phyloP scores from a whole-genome alignment of 1,140 invertebrate genomes.

The Ostrea edulis region DNA sequence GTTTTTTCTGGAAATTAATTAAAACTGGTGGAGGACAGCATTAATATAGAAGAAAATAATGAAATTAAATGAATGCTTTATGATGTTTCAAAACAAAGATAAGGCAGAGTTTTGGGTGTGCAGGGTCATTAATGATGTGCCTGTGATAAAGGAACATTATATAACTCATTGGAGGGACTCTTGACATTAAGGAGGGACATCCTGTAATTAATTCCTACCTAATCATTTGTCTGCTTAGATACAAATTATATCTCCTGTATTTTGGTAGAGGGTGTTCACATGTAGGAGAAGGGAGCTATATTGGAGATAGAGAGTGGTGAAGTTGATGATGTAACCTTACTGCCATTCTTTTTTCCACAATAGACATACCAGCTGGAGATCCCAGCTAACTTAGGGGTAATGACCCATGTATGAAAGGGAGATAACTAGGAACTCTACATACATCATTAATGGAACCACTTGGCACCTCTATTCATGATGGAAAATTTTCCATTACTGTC shows the following conservation, averaged over 20 bases:
- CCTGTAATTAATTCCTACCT: constrained; percentile 11
- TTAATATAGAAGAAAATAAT: neutral
- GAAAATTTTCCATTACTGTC: constrained; percentile 32
- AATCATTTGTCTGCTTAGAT: neutral
- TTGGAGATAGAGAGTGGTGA: neutral
- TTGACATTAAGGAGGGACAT: constrained; percentile 2
- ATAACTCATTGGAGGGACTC: neutral
- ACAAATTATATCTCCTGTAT: neutral
- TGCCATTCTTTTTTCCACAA: neutral
- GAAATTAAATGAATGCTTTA: neutral
- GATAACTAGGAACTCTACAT: neutral
- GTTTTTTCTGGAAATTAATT: neutral
- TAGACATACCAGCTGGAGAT: constrained; percentile 3
- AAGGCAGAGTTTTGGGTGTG: neutral
- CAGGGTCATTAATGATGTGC: neutral
- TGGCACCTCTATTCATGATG: neutral
- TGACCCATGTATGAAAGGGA: constrained; percentile 16
- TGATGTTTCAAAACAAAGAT: neutral
- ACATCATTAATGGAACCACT: constrained; percentile 29
- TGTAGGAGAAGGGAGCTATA: neutral
- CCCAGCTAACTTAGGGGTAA: neutral
- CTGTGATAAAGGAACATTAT: neutral
- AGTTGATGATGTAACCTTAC: neutral
- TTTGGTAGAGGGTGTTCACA: neutral
- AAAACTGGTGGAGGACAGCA: neutral